Evolutionary conservation across 1,140 invertebrate species (phyloP).

Genomic region (Megathymus violae): DNA sequence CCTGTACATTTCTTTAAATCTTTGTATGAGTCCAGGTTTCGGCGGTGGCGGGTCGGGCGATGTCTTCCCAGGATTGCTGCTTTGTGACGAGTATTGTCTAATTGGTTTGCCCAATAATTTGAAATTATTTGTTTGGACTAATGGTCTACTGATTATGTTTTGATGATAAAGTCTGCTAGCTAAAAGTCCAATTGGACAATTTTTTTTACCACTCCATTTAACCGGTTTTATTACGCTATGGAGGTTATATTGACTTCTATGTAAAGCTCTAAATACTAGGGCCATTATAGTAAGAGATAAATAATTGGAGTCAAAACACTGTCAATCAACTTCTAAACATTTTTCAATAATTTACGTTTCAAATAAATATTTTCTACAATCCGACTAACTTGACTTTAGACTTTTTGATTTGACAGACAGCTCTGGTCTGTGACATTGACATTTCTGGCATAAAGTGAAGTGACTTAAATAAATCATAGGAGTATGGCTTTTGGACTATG

Average conservation of each 20-base stretch:
- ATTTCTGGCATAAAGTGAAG: too few relatives aligned
- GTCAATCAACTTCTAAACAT: conserved; percentile 18
- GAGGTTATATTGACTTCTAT: conserved; percentile 54
- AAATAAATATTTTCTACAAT: conserved; percentile 19
- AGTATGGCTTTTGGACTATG: too few relatives aligned
- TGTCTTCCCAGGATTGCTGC: conserved; percentile 31
- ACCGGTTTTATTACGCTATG: conserved; percentile 64
- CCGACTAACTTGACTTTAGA: not conserved
- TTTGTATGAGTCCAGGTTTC: conserved; percentile 89
- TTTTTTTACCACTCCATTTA: conserved; percentile 55
- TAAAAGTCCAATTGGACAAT: conserved; percentile 53
- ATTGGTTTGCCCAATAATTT: conserved; percentile 30
- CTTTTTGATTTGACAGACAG: not conserved
- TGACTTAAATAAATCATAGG: too few relatives aligned
- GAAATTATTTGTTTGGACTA: conserved; percentile 40
- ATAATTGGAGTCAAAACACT: conserved; percentile 1
- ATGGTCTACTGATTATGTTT: conserved; percentile 45
- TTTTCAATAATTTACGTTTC: conserved; percentile 19
- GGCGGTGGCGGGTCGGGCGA: conserved; percentile 51
- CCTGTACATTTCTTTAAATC: conserved; percentile 95
- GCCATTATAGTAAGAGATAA: conserved; percentile 52
- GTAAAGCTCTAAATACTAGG: conserved; percentile 57
- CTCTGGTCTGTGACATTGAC: not conserved
- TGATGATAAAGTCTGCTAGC: conserved; percentile 53
- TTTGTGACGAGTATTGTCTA: conserved; percentile 49